Base-by-base conservation (phyloP, 2,888 invertebrate species). In the Dasysyrphus albostriatus region DNA sequence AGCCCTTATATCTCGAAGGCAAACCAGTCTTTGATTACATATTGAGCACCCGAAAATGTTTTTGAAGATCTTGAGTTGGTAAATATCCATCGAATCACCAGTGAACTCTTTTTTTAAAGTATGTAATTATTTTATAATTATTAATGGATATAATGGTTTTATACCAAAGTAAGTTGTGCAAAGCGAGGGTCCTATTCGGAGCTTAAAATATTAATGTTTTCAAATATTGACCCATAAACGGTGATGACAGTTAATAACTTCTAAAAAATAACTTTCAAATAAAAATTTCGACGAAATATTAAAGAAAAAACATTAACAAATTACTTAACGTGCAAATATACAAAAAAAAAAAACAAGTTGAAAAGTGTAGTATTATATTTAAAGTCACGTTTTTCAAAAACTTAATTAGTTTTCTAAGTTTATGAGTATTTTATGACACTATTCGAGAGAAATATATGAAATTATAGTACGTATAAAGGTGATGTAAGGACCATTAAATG, bases 331-430 rank as follows among this genome's bases (percentile, higher is more conserved):
- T 74, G 80, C n/a, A 42, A 34, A 70, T 3, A 76, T 14, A n/a
- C n/a, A n/a, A 24, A 19, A 39, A 56, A 12, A 6, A 19, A 65
- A 51, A 74, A 58, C 42, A 29, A 7, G 58, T 19, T 4, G 29
- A 49, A 14, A 49, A n/a, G 10, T 49, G 44, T 54, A 58, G 61
- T 61, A 67, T 54, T 77, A 73, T 72, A 78, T 73, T 78, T 78
- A 47, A 69, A 78, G 67, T 83, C 83, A 83, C 78, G 78, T 78
- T 83, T 54, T 47, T 29, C 44, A 19, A 44, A 24, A 24, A 24
- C 24, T 24, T 24, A n/a, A 19, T 39, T 56, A 37, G 3, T 37
- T 19, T 16, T 34, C 34, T 14, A 44, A 51, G 67, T 67, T 77
- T 72, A 67, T 83, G 12, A 49, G 39, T 51, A 49, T 58, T 79